Percentiles rank a stretch among this genome's conserved stretches.
phyloP scores from a whole-genome alignment of 2,888 invertebrate species.

The Chrysodeixis includens region DNA sequence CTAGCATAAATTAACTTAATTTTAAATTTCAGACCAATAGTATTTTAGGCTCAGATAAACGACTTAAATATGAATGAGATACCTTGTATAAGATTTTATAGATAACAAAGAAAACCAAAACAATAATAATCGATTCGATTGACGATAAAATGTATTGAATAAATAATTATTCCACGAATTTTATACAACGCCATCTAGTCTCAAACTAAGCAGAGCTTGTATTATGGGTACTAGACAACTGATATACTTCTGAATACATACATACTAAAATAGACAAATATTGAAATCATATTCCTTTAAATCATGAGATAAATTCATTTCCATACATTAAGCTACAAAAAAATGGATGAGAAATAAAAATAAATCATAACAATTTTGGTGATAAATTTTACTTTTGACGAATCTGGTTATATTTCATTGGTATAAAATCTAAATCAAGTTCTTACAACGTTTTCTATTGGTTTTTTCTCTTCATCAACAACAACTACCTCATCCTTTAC shows the following conservation, averaged over 20 bases:
- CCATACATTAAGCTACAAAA: neutral
- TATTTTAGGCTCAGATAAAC: neutral
- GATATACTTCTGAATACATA: no score
- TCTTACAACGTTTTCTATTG: conserved; percentile 38
- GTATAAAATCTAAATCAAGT: conserved; percentile 33
- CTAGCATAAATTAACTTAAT: neutral
- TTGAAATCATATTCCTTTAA: no score
- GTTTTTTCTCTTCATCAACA: conserved; percentile 57
- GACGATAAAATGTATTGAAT: neutral
- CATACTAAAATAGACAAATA: no score
- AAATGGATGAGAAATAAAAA: neutral
- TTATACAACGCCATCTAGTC: no score
- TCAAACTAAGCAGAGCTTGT: no score
- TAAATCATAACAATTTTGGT: neutral
- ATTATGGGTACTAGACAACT: no score
- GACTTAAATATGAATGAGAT: neutral
- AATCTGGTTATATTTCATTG: conserved; percentile 9
- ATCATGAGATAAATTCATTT: no score
- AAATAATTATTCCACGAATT: neutral
- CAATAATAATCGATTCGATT: no score
- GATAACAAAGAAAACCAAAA: neutral
- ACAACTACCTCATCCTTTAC: conserved; percentile 52
- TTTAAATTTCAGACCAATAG: neutral
- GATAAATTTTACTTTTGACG: neutral
- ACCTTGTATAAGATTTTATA: neutral